Conservation (phyloP, 2,888 invertebrate genomes). For the Molorchus minor region DNA sequence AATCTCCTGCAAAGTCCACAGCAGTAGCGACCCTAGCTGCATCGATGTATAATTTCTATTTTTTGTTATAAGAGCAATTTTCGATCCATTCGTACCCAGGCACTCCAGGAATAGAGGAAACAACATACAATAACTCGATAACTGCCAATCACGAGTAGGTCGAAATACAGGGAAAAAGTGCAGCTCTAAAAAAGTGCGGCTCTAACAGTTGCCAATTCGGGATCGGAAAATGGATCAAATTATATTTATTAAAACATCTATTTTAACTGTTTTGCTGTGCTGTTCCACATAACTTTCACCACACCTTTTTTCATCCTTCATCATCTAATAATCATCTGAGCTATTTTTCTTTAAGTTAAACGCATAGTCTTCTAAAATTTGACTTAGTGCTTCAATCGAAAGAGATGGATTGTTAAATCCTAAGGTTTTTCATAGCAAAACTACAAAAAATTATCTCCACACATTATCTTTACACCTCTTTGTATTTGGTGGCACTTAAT, state of each 20-base stretch:
- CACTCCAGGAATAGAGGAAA: no score
- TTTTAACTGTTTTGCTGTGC: constrained; percentile 2
- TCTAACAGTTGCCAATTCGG: background rate
- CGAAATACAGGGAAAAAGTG: no score
- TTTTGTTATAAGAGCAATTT: no score
- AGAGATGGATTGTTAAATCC: background rate
- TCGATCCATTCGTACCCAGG: no score
- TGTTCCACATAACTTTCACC: background rate
- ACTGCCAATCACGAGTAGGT: no score
- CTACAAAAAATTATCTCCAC: background rate
- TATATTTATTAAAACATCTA: constrained; percentile 1
- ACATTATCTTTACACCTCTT: background rate
- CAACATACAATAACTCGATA: no score
- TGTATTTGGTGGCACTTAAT: constrained; percentile 1
- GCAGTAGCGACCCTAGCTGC: no score
- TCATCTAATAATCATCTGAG: constrained; percentile 1
- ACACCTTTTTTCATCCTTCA: background rate
- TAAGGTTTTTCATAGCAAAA: background rate
- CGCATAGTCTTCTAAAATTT: background rate
- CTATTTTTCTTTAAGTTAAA: background rate
- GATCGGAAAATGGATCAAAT: background rate
- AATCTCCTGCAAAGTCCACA: no score
- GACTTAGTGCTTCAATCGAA: constrained; percentile 1
- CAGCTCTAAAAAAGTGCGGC: no score
- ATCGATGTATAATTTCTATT: no score